Evolutionary conservation across 1,140 invertebrate species (phyloP).

Genomic region (Dinothrombium tinctorium): DNA sequence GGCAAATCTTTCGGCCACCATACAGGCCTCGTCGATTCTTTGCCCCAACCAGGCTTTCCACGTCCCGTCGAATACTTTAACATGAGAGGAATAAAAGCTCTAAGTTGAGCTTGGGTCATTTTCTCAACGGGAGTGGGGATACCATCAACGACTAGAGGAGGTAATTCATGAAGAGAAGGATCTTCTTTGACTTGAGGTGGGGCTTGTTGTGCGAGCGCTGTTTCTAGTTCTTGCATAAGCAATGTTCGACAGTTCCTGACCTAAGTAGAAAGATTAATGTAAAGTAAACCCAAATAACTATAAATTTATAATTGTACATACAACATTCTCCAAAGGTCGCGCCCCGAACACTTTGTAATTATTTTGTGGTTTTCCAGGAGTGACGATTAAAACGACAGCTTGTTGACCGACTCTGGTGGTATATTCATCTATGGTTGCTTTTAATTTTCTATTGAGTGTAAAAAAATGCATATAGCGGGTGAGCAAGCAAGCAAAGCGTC

Average conservation of each 20-base stretch:
- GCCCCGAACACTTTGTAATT: constrained; percentile 87
- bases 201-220: constrained; percentile 71
- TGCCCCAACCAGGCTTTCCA: constrained; percentile 90
- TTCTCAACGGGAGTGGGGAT: constrained; percentile 95
- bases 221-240: constrained; percentile 84
- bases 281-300: background rate
- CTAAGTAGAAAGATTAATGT: constrained; percentile 17
- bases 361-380: constrained; percentile 82
- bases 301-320: constrained; percentile 20
- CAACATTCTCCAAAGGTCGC: constrained; percentile 85
- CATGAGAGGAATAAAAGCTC: constrained; percentile 93
- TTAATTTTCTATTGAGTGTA: constrained; percentile 37
- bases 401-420: constrained; percentile 91
- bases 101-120: constrained; percentile 90
- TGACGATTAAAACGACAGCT: constrained; percentile 79
- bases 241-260: constrained; percentile 60
- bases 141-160: constrained; percentile 77
- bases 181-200: constrained; percentile 74
- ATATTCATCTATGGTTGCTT: constrained; percentile 74
- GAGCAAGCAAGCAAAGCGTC: background rate
- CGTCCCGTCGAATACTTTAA: constrained; percentile 87
- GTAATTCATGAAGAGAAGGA: constrained; percentile 75
- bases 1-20: constrained; percentile 95
- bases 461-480: background rate
- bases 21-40: constrained; percentile 71